Conservation (phyloP, 2,888 invertebrate genomes). For the Myathropa florea region DNA sequence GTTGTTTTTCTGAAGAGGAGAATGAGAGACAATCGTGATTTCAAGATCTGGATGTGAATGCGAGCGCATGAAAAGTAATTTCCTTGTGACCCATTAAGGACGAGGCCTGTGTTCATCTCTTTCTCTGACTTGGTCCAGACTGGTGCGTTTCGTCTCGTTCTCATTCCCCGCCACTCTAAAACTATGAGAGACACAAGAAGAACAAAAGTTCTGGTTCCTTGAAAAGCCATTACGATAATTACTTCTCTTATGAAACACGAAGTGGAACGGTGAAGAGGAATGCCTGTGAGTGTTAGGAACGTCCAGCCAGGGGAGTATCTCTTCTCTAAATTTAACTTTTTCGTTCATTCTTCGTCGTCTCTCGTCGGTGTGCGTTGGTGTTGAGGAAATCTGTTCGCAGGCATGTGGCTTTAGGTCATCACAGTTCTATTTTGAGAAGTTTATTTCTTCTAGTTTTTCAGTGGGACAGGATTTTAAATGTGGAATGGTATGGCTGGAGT, state of each 20-base stretch:
- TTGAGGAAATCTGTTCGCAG: slow-evolving; percentile 60
- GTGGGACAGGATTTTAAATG: slow-evolving; percentile 7
- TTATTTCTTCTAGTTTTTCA: neutral
- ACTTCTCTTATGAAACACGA: slow-evolving; percentile 63
- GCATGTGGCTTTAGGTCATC: slow-evolving; percentile 66
- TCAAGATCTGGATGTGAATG: slow-evolving; percentile 46
- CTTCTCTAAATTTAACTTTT: slow-evolving; percentile 37
- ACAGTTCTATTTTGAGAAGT: slow-evolving; percentile 21
- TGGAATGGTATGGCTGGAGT: slow-evolving; percentile 23
- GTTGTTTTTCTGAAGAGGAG: slow-evolving; percentile 11
- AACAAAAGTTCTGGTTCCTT: slow-evolving; percentile 69
- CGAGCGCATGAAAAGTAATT: slow-evolving; percentile 52
- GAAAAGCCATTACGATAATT: slow-evolving; percentile 71
- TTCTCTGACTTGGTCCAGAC: neutral
- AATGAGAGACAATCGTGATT: slow-evolving; percentile 11
- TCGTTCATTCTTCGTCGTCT: slow-evolving; percentile 1
- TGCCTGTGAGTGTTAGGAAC: too few species aligned
- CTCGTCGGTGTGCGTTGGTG: slow-evolving; percentile 24
- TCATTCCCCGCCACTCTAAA: neutral
- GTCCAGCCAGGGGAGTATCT: slow-evolving; percentile 5
- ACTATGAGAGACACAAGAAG: slow-evolving; percentile 51
- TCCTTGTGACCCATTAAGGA: slow-evolving; percentile 65
- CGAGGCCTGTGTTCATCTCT: neutral
- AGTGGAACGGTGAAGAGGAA: slow-evolving; percentile 59
- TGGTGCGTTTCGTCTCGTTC: neutral